phyloP scores from a whole-genome alignment of 2,113 vertebrate genomes.

The Chloroceryle aenea region DNA sequence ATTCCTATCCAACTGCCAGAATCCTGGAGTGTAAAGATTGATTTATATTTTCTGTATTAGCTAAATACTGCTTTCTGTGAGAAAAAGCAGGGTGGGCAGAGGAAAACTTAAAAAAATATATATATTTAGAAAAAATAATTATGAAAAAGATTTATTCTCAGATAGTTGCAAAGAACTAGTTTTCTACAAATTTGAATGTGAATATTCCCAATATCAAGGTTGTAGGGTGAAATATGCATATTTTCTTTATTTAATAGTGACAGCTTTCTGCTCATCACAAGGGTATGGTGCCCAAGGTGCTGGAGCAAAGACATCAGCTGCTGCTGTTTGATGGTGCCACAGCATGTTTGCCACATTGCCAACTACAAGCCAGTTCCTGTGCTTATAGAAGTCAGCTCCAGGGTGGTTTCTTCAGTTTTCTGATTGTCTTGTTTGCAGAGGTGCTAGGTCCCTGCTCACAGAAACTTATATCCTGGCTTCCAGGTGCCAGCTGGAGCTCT shows the following conservation, averaged over 20 bases:
- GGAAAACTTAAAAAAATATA: not conserved
- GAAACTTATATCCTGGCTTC: not conserved
- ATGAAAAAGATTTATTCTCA: not conserved
- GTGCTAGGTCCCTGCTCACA: not conserved
- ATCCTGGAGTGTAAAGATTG: not conserved
- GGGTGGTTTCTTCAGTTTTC: not conserved
- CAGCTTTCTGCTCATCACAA: not conserved
- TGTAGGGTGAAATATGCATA: not conserved
- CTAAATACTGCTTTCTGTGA: not conserved
- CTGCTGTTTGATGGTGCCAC: not conserved
- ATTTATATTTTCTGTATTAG: not conserved
- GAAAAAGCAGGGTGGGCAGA: not conserved
- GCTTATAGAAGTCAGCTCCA: not conserved
- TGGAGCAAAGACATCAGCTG: not conserved
- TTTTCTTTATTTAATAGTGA: not conserved
- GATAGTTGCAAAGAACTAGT: not conserved
- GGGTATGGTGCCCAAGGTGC: not conserved
- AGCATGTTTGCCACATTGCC: rapidly evolving
- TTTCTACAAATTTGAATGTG: not conserved
- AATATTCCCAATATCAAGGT: not conserved
- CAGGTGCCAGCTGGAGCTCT: not conserved
- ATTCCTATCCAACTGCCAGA: not conserved
- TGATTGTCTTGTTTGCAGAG: not conserved
- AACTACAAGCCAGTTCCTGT: not conserved
- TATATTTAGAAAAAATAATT: not conserved